Base-by-base conservation (phyloP, 2,888 invertebrate genomes). In the Scelioninae gen. 1 region DNA sequence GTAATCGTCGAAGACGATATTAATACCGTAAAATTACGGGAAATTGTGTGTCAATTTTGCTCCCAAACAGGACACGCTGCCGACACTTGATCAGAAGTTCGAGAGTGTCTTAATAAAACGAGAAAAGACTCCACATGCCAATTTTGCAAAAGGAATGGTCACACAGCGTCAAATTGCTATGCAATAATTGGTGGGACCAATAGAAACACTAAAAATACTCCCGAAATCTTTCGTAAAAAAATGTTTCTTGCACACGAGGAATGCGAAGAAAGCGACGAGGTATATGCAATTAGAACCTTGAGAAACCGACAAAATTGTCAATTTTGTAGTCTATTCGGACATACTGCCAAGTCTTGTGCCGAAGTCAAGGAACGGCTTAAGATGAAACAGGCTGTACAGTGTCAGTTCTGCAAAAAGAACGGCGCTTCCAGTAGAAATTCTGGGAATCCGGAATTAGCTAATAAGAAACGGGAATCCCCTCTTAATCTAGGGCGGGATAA, bases 361-460 rank as follows among this genome's bases (percentile, higher is more conserved):
- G 51, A 71, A 8, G 71, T 60, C 13, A 15, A 6, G 11, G 49
- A 60, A 40, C 0, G 8, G 15, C 10, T 40, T 5, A 38, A 51
- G 6, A n/a, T 0, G 10, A 34, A 31, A 31, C 31, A 13, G 1
- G 11, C 0, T 5, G 0, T 6, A 15, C 31, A 16, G 15, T 82
- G 77, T 16, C 51, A 82, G 43, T 68, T 29, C 34, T 77, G 77
- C 32, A 66, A 74, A n/a, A 77, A 63, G 32, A 13, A 4, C 0
- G 77, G 82, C 34, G 34, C 8, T 34, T 8, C n/a, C n/a, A n/a
- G n/a, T 7, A 8, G 34, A 34, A 34, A 34, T 5, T 34, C 11
- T 11, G 11, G 43, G 11, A 43, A 43, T n/a, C n/a, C 43, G 11
- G 11, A 31, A 0, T 5, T 15, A 62, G 2, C 29, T 0, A 32